A percentile compares a stretch with the other conserved stretches of the same genome.
Conservation (phyloP, 2,113 vertebrate species). For the Grammomys surdaster region DNA sequence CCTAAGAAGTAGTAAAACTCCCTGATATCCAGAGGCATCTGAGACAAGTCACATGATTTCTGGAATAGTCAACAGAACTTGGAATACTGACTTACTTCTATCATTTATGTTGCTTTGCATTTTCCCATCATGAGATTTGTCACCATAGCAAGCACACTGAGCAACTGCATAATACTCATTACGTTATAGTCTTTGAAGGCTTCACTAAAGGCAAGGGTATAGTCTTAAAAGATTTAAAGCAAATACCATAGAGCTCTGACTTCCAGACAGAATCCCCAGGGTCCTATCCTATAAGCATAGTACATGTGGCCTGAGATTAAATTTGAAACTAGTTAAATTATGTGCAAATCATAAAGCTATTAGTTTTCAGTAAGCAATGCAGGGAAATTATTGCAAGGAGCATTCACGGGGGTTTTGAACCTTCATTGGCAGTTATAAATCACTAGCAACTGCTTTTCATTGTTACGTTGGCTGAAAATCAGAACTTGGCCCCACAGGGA, state of each 20-base stretch:
- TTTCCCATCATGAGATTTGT: not conserved
- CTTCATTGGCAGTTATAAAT: not conserved
- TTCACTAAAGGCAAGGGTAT: not conserved
- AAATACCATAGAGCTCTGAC: not conserved
- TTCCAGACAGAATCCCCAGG: not conserved
- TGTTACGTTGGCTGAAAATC: not conserved
- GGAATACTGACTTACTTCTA: not conserved
- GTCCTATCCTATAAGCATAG: not conserved
- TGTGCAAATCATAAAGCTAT: not conserved
- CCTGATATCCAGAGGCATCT: not conserved
- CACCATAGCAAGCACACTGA: not conserved
- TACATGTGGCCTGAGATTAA: not conserved
- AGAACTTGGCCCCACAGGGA: not conserved
- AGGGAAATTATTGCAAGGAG: not conserved
- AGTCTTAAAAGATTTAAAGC: not conserved
- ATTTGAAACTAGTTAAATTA: not conserved
- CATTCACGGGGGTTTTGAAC: not conserved
- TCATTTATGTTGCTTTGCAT: not conserved
- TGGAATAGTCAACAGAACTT: not conserved
- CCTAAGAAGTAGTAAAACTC: not conserved
- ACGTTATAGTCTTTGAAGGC: not conserved
- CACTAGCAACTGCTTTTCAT: not conserved
- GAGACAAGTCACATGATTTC: not conserved
- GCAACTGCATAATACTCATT: not conserved
- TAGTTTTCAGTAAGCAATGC: constrained; percentile 13